Conservation (phyloP, 2,888 invertebrate species). For the Seira musarum region DNA sequence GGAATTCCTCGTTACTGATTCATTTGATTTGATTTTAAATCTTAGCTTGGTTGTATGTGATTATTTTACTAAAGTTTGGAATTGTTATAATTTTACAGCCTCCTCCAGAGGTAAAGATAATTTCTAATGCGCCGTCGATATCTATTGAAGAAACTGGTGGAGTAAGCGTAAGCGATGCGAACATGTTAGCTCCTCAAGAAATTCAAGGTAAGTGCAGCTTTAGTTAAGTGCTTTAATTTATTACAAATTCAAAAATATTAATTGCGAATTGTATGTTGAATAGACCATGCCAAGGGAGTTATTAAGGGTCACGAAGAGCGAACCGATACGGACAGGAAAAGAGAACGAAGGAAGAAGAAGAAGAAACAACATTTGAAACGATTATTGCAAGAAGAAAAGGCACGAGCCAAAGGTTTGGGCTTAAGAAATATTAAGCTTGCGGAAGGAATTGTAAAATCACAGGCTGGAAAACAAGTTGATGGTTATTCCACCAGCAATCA, state of each 20-base stretch:
- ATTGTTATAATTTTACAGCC: slow-evolving; percentile 76
- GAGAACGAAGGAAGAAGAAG: slow-evolving; percentile 91
- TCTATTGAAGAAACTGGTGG: slow-evolving; percentile 97
- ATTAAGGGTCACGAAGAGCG: slow-evolving; percentile 84
- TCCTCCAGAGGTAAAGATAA: slow-evolving; percentile 89
- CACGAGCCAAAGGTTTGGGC: slow-evolving; percentile 72
- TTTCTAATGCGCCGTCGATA: slow-evolving; percentile 92
- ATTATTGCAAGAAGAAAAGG: slow-evolving; percentile 73
- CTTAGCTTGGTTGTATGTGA: no score
- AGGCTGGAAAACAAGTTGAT: slow-evolving; percentile 79
- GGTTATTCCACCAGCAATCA: slow-evolving; percentile 75
- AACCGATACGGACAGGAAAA: slow-evolving; percentile 88
- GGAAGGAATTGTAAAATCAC: slow-evolving; percentile 74
- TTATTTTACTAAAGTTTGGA: no score
- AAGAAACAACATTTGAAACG: slow-evolving; percentile 77
- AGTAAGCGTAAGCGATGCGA: slow-evolving; percentile 86
- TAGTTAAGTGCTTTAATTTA: slow-evolving; percentile 3
- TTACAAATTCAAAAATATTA: no score
- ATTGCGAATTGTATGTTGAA: slow-evolving; percentile 7
- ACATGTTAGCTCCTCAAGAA: slow-evolving; percentile 94
- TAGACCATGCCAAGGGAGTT: slow-evolving; percentile 74
- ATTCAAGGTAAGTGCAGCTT: slow-evolving; percentile 77
- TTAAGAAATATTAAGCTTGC: slow-evolving; percentile 71
- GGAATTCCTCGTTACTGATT: slow-evolving; percentile 60
- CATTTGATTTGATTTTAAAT: neutral